Conservation (phyloP, 2,113 vertebrate genomes). For the Anoplopoma fimbria region DNA sequence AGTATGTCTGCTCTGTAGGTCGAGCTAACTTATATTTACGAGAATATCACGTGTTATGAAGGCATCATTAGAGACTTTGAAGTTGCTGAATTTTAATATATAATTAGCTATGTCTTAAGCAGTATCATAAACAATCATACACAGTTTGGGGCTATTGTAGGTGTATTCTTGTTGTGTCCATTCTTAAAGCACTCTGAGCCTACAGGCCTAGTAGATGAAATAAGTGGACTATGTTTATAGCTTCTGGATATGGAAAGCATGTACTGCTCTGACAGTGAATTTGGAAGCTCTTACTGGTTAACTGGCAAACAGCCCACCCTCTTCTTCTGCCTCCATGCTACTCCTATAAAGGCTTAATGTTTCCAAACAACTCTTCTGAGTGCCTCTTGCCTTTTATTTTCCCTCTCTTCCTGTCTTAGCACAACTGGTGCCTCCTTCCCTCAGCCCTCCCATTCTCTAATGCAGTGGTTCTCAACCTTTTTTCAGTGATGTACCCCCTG, state of each 20-base stretch:
- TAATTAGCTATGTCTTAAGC: too few relatives aligned
- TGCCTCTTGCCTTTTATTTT: neutral
- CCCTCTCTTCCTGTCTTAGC: slow-evolving; percentile 6
- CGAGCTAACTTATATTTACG: neutral
- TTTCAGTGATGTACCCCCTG: too few relatives aligned
- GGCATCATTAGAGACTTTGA: too few relatives aligned
- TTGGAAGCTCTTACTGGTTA: neutral
- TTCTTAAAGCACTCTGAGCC: neutral
- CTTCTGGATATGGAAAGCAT: neutral
- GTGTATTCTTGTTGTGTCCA: neutral
- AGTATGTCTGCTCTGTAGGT: neutral
- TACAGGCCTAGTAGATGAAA: neutral
- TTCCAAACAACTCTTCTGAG: slow-evolving; percentile 7
- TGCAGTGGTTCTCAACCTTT: too few relatives aligned
- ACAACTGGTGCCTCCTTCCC: neutral
- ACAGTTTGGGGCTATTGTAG: neutral
- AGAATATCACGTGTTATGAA: neutral
- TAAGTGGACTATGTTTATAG: neutral
- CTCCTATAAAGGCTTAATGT: slow-evolving; percentile 24
- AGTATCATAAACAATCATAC: too few relatives aligned
- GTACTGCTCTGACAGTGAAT: neutral
- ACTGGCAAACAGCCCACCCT: neutral
- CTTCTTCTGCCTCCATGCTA: neutral
- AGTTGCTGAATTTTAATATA: too few relatives aligned
- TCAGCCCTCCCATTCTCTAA: neutral